phyloP scores from a whole-genome alignment of 2,888 invertebrate species.

The Ophion obscuratus region DNA sequence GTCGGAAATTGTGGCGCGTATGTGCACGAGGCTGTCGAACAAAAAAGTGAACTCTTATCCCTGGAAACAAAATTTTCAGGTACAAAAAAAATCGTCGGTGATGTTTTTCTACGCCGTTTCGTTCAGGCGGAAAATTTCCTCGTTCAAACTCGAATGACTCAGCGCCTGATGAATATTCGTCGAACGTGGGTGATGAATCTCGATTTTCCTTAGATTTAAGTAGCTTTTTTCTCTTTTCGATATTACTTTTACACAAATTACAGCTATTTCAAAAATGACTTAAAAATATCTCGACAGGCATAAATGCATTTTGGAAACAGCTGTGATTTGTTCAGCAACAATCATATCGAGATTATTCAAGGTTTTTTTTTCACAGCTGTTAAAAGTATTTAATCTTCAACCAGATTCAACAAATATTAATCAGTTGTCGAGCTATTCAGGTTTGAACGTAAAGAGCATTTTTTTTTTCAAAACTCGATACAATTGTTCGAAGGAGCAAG shows the following conservation, averaged over 20 bases:
- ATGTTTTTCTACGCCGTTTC: neutral
- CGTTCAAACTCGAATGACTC: neutral
- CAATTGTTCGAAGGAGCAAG: neutral
- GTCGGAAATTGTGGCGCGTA: constrained; percentile 34
- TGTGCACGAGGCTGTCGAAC: neutral
- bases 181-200: neutral
- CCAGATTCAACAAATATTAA: neutral
- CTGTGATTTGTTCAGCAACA: neutral
- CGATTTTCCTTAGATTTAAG: neutral
- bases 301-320: neutral
- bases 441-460: neutral
- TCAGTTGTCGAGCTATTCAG: neutral
- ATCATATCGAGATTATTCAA: neutral
- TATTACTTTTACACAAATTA: neutral
- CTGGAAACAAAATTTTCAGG: neutral
- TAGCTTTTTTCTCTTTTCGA: neutral
- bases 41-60: neutral
- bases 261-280: neutral
- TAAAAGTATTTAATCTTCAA: neutral
- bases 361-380: neutral
- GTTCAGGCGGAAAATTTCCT: neutral
- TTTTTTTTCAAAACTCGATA: neutral
- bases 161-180: neutral
- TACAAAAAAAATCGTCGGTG: neutral
- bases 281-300: neutral